Percentiles rank a stretch among this genome's conserved stretches.
Evolutionary conservation across 1,140 invertebrate genomes (phyloP).

Genomic region (Bombus fervidus): DNA sequence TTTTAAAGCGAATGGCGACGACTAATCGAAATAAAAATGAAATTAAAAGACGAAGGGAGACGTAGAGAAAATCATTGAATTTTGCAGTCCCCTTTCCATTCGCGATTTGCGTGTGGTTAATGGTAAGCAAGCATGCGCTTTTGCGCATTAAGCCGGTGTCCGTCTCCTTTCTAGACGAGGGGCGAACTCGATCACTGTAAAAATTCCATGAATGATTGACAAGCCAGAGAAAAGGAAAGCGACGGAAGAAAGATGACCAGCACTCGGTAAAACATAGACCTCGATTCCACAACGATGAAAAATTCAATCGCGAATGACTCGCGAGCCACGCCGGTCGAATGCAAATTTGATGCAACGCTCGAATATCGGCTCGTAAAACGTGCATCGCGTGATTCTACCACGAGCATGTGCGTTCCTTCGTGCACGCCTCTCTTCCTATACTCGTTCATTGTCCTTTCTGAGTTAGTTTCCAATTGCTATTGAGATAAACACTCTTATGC

Average conservation of each 20-base stretch:
- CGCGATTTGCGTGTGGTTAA: slow-evolving; percentile 52
- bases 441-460: neutral
- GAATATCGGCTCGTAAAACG: slow-evolving; percentile 32
- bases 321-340: slow-evolving; percentile 65
- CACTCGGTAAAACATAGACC: slow-evolving; percentile 38
- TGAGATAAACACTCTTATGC: neutral
- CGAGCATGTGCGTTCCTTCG: slow-evolving; percentile 30
- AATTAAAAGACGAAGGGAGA: neutral
- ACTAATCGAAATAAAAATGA: neutral
- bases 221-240: slow-evolving; percentile 34
- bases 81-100: slow-evolving; percentile 26
- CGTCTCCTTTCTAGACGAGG: slow-evolving; percentile 7
- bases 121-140: slow-evolving; percentile 58
- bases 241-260: slow-evolving; percentile 45
- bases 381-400: slow-evolving; percentile 61
- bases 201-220: slow-evolving; percentile 70
- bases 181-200: slow-evolving; percentile 55
- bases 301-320: slow-evolving; percentile 75
- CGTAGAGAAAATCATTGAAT: slow-evolving; percentile 7
- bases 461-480: neutral
- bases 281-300: slow-evolving; percentile 70
- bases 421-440: neutral
- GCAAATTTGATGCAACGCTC: slow-evolving; percentile 70
- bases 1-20: neutral
- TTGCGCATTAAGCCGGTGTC: slow-evolving; percentile 29